Evolutionary conservation across 1,140 invertebrate genomes (phyloP).

Genomic region (Psix sp.): DNA sequence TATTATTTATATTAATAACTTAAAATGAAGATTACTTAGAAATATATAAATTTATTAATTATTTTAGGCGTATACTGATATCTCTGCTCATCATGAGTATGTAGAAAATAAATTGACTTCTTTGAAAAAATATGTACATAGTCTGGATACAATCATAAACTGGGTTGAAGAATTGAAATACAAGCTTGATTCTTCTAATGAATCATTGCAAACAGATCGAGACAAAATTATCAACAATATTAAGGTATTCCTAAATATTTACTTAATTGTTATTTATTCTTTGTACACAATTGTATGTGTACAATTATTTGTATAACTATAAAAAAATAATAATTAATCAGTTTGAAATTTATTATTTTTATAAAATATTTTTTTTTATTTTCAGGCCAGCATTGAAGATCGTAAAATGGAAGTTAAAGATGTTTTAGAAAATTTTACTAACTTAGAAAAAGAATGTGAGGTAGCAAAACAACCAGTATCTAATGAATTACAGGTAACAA

Average conservation of each 20-base stretch:
- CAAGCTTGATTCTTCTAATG: constrained; percentile 75
- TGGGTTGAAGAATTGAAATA: constrained; percentile 79
- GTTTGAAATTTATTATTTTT: neutral
- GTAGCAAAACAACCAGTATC: constrained; percentile 79
- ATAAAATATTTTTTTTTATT: constrained; percentile 21
- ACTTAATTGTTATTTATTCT: too few species aligned
- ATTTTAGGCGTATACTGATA: constrained; percentile 72
- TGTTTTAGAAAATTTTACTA: constrained; percentile 83
- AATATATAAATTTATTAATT: constrained; percentile 3
- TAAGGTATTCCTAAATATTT: constrained; percentile 75
- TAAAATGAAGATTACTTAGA: neutral
- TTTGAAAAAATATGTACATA: constrained; percentile 79
- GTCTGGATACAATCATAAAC: constrained; percentile 78
- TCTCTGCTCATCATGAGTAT: constrained; percentile 79
- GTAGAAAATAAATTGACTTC: constrained; percentile 80
- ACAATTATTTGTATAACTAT: too few species aligned
- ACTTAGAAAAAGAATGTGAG: constrained; percentile 81
- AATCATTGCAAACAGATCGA: constrained; percentile 76
- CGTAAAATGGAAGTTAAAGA: constrained; percentile 82
- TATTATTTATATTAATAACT: too few species aligned
- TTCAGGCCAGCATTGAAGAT: constrained; percentile 77
- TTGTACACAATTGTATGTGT: too few species aligned
- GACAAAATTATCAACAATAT: constrained; percentile 79
- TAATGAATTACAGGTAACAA: constrained; percentile 78
- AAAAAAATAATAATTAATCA: too few species aligned